Conservation (phyloP, 1,140 invertebrate genomes). For the Drosophila repleta region DNA sequence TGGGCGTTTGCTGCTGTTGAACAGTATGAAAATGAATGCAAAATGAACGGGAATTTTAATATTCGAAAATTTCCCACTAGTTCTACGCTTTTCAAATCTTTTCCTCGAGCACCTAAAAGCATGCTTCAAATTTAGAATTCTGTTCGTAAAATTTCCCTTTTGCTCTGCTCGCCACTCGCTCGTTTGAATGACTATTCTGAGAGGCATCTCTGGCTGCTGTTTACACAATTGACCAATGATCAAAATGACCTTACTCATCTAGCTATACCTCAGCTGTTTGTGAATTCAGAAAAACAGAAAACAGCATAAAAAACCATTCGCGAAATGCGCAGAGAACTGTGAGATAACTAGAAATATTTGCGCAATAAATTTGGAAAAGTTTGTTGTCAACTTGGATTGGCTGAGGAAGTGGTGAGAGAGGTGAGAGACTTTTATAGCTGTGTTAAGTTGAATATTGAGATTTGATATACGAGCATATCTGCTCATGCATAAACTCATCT, state of each 20-base stretch:
- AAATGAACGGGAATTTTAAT: too few species aligned
- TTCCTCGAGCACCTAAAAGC: constrained; percentile 61
- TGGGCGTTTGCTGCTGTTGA: too few species aligned
- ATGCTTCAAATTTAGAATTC: constrained; percentile 26
- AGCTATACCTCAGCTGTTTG: constrained; percentile 3
- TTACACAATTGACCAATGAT: constrained; percentile 64
- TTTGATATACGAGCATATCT: too few species aligned
- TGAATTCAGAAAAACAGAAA: too few species aligned
- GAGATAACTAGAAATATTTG: neutral
- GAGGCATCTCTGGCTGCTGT: constrained; percentile 24
- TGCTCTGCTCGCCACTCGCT: constrained; percentile 18
- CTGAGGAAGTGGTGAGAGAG: too few species aligned
- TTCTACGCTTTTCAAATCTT: neutral
- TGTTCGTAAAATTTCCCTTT: constrained; percentile 10
- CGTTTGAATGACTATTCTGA: constrained; percentile 18
- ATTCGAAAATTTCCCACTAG: too few species aligned
- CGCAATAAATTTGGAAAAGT: too few species aligned
- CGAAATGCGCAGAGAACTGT: neutral
- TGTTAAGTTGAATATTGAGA: too few species aligned
- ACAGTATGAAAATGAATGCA: neutral
- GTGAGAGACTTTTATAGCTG: too few species aligned
- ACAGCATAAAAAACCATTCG: neutral
- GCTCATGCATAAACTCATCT: too few species aligned
- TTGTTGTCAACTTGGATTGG: too few species aligned
- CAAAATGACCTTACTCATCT: neutral